Base-by-base conservation (phyloP, 1,140 invertebrate genomes). In the Nephotettix cincticeps region DNA sequence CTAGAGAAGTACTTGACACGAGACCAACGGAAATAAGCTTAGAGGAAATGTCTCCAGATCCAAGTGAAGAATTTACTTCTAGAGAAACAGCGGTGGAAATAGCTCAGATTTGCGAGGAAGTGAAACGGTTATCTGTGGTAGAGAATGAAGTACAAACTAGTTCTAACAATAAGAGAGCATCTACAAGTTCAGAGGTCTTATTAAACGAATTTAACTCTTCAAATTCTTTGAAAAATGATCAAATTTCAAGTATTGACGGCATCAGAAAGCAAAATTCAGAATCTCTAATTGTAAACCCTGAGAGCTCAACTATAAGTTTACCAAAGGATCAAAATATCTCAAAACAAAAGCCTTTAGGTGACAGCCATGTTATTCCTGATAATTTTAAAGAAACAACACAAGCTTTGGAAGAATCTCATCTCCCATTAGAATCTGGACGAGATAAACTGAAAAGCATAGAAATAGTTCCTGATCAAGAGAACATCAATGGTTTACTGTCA, bases 1-100 rank as follows among this genome's bases (percentile, higher is more conserved):
- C 83, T 54, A 80, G 85, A 77, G 85, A 87, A 76, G 83, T 84
- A 58, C 80, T 83, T 27, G 85, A 87, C 75, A 83, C 84, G 6
- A 78, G 82, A 74, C 83, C 85, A 23, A 79, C 78, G 72, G 79
- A 80, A n/a, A 79, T 79, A 43, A 78, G 76, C 58, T 77, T 79
- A 51, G 79, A 81, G 73, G 78, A 75, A n/a, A 77, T 78, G 36
- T 73, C 77, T 0, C 67, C 70, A n/a, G 56, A 70, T 13, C 29
- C 43, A 9, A 36, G 61, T 14, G 40, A 70, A 28, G 68, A 43
- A 1, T 58, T 9, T 77, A 75, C 69, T 69, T 72, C 45, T 68
- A 74, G 40, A 75, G 77, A 11, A 76, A 79, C 54, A 27, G 74
- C 13, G 77, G 76, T 71, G 67, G 68, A 32, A 66, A 68, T 29